phyloP scores from a whole-genome alignment of 1,140 invertebrate species.

The Dreissena rostriformis region DNA sequence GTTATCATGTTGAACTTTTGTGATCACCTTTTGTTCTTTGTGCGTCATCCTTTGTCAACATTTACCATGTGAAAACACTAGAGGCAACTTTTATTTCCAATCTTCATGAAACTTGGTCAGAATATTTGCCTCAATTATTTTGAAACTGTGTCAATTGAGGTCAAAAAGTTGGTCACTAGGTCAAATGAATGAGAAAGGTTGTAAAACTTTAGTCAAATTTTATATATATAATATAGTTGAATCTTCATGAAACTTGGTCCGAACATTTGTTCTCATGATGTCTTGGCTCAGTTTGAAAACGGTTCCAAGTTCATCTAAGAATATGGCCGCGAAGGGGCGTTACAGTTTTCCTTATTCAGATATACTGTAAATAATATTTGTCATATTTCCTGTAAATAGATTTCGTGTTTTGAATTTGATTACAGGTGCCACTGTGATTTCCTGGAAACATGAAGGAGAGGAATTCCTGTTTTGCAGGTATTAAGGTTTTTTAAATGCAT shows the following conservation, averaged over 20 bases:
- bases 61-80: too few relatives aligned
- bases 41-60: too few relatives aligned
- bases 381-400: not conserved
- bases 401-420: not conserved
- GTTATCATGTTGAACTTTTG: too few relatives aligned
- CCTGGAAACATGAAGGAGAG: constrained; percentile 41
- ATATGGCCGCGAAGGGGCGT: not conserved
- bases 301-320: not conserved
- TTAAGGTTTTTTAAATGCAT: not conserved
- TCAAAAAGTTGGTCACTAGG: too few relatives aligned
- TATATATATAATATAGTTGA: too few relatives aligned
- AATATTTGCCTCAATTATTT: too few relatives aligned
- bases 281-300: not conserved
- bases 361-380: not conserved
- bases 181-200: too few relatives aligned
- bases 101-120: too few relatives aligned
- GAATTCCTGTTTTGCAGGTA: constrained; percentile 51
- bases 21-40: too few relatives aligned
- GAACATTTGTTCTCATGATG: not conserved
- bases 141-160: too few relatives aligned
- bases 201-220: too few relatives aligned
- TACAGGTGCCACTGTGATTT: constrained; percentile 49
- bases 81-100: too few relatives aligned
- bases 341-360: not conserved
- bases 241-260: not conserved